A percentile compares a stretch with the other conserved stretches of the same genome.
phyloP scores from a whole-genome alignment of 2,888 invertebrate species.

The Pterostichus madidus region DNA sequence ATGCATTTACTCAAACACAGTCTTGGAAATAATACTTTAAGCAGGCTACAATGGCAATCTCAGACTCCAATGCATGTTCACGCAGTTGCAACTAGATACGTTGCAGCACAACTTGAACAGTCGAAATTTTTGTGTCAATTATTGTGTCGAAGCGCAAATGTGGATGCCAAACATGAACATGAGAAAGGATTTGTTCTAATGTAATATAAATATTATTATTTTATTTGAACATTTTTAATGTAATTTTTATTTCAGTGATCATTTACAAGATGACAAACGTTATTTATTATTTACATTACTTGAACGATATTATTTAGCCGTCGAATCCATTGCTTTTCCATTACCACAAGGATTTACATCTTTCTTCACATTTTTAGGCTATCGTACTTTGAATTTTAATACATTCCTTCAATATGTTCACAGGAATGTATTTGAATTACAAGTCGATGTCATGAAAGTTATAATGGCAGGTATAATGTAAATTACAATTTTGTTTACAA shows the following conservation, averaged over 20 bases:
- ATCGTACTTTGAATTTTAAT: constrained; percentile 86
- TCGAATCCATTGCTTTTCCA: constrained; percentile 89
- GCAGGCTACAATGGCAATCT: constrained; percentile 77
- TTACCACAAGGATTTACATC: constrained; percentile 93
- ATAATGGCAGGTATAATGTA: constrained; percentile 85
- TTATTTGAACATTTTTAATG: constrained; percentile 49
- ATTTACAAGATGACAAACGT: constrained; percentile 85
- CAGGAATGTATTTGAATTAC: constrained; percentile 90
- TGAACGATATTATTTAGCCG: constrained; percentile 90
- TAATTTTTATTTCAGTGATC: constrained; percentile 81
- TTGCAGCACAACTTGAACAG: constrained; percentile 89
- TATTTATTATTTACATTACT: constrained; percentile 87
- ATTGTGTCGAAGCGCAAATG: constrained; percentile 84
- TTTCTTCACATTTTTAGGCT: constrained; percentile 92
- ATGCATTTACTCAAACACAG: constrained; percentile 88
- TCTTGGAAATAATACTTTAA: constrained; percentile 77
- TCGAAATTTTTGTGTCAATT: constrained; percentile 88
- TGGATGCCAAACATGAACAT: constrained; percentile 84
- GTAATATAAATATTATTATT: constrained; percentile 77
- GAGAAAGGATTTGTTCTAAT: constrained; percentile 89
- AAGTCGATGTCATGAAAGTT: constrained; percentile 92
- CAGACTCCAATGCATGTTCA: constrained; percentile 87
- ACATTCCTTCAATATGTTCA: constrained; percentile 92
- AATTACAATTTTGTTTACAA: not conserved
- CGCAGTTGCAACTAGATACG: constrained; percentile 89